A percentile compares a stretch with the other conserved stretches of the same genome.
These are phyloP conservation scores for Bubo scandiacus DNA, from an alignment of 2,113 vertebrate species.

Conservation along the genomic window DNA sequence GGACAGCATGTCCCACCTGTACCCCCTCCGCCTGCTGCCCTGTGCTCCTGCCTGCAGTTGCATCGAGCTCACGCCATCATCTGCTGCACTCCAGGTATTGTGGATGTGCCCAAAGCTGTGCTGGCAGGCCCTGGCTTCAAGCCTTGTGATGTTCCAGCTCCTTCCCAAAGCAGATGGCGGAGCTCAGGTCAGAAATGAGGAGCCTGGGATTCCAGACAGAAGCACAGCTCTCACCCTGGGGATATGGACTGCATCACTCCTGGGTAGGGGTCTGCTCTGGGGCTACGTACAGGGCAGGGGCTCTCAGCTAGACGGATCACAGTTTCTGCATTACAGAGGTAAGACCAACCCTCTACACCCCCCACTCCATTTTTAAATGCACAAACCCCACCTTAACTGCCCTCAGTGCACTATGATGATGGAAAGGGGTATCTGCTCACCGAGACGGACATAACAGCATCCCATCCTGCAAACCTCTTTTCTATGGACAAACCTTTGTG, in stretches of 20 bases:
- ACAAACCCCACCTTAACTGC: not conserved
- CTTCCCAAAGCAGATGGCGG: not conserved
- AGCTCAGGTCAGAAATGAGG: not conserved
- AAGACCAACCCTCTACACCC: not conserved
- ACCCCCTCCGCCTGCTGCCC: not conserved
- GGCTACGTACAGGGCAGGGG: not conserved
- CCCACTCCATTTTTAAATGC: not conserved
- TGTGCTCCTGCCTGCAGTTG: not conserved
- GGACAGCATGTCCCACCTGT: not conserved
- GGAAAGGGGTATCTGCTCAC: not conserved
- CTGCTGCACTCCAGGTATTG: not conserved
- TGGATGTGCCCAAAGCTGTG: not conserved
- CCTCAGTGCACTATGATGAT: not conserved
- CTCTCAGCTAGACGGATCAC: not conserved
- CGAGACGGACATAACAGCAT: accelerated
- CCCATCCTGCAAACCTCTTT: not conserved
- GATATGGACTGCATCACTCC: not conserved
- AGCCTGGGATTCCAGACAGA: not conserved
- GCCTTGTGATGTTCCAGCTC: not conserved
- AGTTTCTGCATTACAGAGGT: not conserved
- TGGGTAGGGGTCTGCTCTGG: not conserved
- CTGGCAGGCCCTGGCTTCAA: not conserved
- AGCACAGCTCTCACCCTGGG: not conserved
- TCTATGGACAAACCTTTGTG: not conserved
- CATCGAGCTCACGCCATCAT: not conserved